These are phyloP conservation scores for Punctoribates punctum DNA, from an alignment of 2,888 invertebrate species.

Conservation along the genomic window DNA sequence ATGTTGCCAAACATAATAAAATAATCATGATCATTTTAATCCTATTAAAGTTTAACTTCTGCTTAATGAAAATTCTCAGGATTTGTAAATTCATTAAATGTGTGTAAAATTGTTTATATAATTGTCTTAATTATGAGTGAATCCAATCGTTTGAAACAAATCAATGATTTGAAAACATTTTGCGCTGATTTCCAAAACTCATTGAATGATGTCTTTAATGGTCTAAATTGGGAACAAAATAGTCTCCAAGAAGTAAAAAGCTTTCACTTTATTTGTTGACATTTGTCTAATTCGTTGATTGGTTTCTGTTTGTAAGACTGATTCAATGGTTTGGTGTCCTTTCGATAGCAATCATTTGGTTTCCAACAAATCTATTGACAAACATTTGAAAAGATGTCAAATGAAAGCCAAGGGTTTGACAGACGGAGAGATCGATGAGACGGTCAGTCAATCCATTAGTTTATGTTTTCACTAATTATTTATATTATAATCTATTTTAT, in stretches of 20 bases:
- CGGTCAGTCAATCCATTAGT: neutral
- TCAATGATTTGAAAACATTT: slow-evolving; percentile 1
- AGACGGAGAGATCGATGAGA: neutral
- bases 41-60: too few species aligned
- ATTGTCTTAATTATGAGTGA: neutral
- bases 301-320: neutral
- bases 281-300: too few species aligned
- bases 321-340: slow-evolving; percentile 9
- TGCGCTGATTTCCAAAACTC: neutral
- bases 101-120: neutral
- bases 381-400: slow-evolving; percentile 7
- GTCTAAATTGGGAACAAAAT: slow-evolving; percentile 18
- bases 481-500: neutral
- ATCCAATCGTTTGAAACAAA: slow-evolving; percentile 2
- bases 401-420: neutral
- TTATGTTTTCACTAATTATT: too few species aligned
- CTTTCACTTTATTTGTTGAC: neutral
- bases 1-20: too few species aligned
- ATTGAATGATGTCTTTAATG: neutral
- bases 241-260: neutral
- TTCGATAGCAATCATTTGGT: neutral
- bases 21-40: too few species aligned
- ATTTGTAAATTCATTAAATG: neutral
- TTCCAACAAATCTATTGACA: neutral
- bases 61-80: too few species aligned